These are phyloP conservation scores for Numenius phaeopus DNA, from an alignment of 2,797 vertebrate species.

Conservation along the genomic window DNA sequence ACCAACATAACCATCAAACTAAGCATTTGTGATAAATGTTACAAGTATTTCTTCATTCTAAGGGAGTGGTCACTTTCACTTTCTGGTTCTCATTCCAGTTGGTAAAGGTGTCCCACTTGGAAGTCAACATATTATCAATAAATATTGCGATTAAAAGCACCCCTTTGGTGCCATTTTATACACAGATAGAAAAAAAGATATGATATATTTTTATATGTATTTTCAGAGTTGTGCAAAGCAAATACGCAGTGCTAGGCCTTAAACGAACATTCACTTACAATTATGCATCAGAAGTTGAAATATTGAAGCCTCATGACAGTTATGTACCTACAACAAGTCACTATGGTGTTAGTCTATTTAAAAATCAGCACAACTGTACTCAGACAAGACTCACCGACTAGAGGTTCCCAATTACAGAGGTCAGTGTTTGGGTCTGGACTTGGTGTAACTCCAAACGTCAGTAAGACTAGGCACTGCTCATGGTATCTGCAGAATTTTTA, in stretches of 20 bases:
- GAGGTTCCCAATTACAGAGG: not conserved
- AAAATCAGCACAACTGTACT: not conserved
- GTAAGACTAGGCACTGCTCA: not conserved
- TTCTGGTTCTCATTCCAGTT: not conserved
- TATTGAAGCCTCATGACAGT: not conserved
- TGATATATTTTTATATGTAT: not conserved
- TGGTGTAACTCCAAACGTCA: not conserved
- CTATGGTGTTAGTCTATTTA: not conserved
- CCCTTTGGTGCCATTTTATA: not conserved
- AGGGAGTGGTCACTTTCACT: not conserved
- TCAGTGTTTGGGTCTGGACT: not conserved
- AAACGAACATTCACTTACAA: not conserved
- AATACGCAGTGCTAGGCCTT: fast-evolving
- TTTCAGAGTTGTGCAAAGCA: not conserved
- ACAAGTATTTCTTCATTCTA: fast-evolving
- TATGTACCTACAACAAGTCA: fast-evolving
- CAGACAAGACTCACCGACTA: not conserved
- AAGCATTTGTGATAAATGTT: not conserved
- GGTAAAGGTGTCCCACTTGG: not conserved
- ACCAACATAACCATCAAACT: not conserved
- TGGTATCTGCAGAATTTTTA: not conserved
- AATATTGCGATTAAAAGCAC: not conserved
- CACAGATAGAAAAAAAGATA: fast-evolving
- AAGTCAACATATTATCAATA: fast-evolving
- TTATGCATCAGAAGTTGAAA: not conserved